Conservation (phyloP, 2,113 vertebrate genomes). For the Pardalotus punctatus region DNA sequence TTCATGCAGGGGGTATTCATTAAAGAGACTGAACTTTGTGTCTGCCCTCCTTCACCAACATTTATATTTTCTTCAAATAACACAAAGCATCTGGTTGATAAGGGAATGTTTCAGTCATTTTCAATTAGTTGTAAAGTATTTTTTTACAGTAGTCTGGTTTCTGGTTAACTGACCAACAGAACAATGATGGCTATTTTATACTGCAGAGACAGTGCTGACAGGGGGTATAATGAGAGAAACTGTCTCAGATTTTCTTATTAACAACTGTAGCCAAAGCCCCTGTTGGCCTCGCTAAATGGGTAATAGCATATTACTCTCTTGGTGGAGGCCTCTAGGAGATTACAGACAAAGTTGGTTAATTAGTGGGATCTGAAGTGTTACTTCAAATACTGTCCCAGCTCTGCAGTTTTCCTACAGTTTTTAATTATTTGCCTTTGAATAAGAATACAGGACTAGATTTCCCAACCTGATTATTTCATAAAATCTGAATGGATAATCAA, state of each 20-base stretch:
- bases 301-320: constrained; percentile 76
- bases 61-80: constrained; percentile 71
- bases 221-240: constrained; percentile 82
- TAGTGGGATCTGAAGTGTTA: constrained; percentile 80
- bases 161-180: constrained; percentile 78
- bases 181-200: constrained; percentile 78
- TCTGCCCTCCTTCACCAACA: constrained; percentile 38
- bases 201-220: constrained; percentile 74
- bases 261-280: constrained; percentile 77
- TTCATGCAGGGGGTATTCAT: constrained; percentile 47
- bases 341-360: constrained; percentile 80
- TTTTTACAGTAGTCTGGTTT: constrained; percentile 79
- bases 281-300: constrained; percentile 74
- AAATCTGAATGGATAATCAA: constrained; percentile 80
- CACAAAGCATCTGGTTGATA: constrained; percentile 71
- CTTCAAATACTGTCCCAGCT: constrained; percentile 68
- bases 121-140: constrained; percentile 78
- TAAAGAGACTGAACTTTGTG: constrained; percentile 67
- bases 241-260: constrained; percentile 80
- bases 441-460: constrained; percentile 74
- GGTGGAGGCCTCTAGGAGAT: constrained; percentile 76
- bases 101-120: constrained; percentile 76
- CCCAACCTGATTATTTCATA: constrained; percentile 72
- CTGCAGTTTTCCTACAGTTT: constrained; percentile 76
- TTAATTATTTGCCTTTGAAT: constrained; percentile 77